Base-by-base conservation (phyloP, 2,888 invertebrate genomes). In the Lochmaea capreae region DNA sequence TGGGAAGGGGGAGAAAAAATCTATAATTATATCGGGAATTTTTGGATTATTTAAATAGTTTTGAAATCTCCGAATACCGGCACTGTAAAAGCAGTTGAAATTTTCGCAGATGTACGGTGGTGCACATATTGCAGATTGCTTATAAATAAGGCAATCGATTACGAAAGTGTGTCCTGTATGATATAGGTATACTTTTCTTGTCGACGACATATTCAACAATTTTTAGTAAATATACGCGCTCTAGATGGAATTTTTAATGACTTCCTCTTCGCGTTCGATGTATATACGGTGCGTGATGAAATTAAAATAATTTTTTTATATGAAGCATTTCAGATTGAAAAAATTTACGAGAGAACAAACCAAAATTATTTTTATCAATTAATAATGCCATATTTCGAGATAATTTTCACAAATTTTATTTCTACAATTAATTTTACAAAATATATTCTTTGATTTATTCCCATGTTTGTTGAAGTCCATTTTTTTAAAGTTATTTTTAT, bases 111-210 rank as follows among this genome's bases (percentile, higher is more conserved):
- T 74, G 73, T 61, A 57, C 42, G 46, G 54, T 22, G 54, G 63
- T 42, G 54, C 46, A 58, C 65, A 71, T 62, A 59, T 62, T 70
- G 70, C 73, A 74, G 62, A 70, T 74, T 57, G 66, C 70, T 73
- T 63, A 62, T 59, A 57, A 70, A 73, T 67, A 70, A 66, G 57
- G 67, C 43, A 74, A 70, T 74, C 70, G 70, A 70, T 70, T 67
- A 74, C 66, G 59, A 71, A 74, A 74, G 59, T 70, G 66, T 52
- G 43, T 71, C 59, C 58, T 26, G 67, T 67, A 67, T 67, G 67
- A 67, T 67, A 4, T 67, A 4, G 26, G 4, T 33, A 59, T 26
- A 67, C 57, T 39, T 43, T 59, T 49, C 43, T 43, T 42, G 10
- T 54, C 67, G 58, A 57, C 42, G 67, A 67, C 59, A 67, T 59